These are phyloP conservation scores for Akabosia matsudoensis DNA, from an alignment of 1,140 invertebrate species.

Conservation along the genomic window DNA sequence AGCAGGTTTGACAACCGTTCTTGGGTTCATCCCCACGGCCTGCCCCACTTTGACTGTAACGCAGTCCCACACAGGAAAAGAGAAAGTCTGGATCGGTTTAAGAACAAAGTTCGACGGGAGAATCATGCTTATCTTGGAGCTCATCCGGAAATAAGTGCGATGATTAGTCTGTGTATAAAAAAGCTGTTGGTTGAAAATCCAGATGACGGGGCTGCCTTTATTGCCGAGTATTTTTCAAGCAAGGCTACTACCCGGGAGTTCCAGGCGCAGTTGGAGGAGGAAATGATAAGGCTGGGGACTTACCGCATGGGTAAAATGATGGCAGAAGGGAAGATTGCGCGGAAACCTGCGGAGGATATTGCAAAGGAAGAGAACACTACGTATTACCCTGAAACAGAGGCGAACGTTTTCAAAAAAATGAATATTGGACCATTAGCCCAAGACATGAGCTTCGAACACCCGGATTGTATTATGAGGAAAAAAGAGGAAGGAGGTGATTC, in stretches of 20 bases:
- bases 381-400: not conserved
- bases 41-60: conserved; percentile 26
- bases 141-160: conserved; percentile 30
- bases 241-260: not conserved
- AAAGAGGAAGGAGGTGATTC: not conserved
- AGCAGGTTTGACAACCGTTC: conserved; percentile 22
- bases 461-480: not conserved
- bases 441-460: not conserved
- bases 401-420: not conserved
- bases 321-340: not conserved
- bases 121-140: conserved; percentile 26
- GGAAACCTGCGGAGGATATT: conserved; percentile 1
- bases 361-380: too few relatives aligned
- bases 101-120: conserved; percentile 25
- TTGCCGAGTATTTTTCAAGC: conserved; percentile 30
- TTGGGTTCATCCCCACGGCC: conserved; percentile 30
- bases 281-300: not conserved
- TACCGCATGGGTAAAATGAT: conserved; percentile 18
- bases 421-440: not conserved
- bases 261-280: not conserved
- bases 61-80: not conserved
- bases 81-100: conserved; percentile 23
- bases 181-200: conserved; percentile 20
- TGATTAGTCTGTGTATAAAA: not conserved
- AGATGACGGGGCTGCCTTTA: not conserved